Evolutionary conservation across 2,113 vertebrate species (phyloP), one percentile per base, ranked within the genome.

Genomic region (Bubo scandiacus): DNA sequence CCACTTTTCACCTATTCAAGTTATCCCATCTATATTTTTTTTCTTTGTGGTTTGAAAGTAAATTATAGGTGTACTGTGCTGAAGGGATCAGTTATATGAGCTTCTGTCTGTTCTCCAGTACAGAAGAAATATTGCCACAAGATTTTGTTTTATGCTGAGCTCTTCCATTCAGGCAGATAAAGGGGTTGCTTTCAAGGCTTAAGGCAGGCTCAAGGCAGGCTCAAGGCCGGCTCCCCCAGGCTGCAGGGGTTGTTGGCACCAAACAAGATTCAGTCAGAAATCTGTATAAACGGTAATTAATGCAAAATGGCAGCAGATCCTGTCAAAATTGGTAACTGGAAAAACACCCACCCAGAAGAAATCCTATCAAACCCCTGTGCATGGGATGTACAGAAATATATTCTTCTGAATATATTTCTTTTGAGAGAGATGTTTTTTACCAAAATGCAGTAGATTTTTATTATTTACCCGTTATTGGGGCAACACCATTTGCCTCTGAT

Each of bases 341-440:
- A 14, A 70, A 51, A 47, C 47, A 12, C 19, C 22, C 7, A 2
- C 7, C 13, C 21, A 30, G 61, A 20, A 66, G 62, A 67, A 52
- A 2, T 42, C 19, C 25, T 5, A 12, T 4, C 23, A 13, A 11
- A 32, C 29, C 11, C 70, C 61, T 36, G 66, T 5, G 1, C 1
- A 1, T 7, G n/a, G 30, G 51, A 23, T 12, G 66, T 5, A 1
- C 38, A 13, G 22, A 17, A 19, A 66, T 25, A 32, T 0, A 12
- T 1, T 3, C 22, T 29, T 42, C 34, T 18, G 34, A 30, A 42
- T 26, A 11, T 43, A 43, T n/a, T 25, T 49, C 43, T 43, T 49
- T 22, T 10, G 16, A 70, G 36, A 43, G 23, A 43, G 19, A 19
- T 3, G 16, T 65, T 42, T 51, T 38, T 34, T 30, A 40, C 42